Conservation (phyloP, 2,113 vertebrate species). For the Nycticorax nycticorax region DNA sequence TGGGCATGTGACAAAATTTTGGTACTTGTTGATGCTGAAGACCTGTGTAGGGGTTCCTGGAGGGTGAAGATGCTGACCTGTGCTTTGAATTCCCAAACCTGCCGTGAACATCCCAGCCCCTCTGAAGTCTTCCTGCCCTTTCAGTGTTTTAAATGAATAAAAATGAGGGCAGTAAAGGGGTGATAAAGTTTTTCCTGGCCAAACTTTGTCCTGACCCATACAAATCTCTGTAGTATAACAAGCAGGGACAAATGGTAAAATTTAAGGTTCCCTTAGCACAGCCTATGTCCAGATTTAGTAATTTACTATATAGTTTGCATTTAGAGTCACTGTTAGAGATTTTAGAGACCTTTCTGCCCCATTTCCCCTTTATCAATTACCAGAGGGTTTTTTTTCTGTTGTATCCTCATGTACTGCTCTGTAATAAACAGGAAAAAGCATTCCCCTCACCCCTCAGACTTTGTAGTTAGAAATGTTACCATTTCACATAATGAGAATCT, state of each 20-base stretch:
- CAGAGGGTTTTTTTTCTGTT: neutral
- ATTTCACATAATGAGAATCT: neutral
- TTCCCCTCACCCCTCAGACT: neutral
- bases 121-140: neutral
- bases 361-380: neutral
- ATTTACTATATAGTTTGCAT: neutral
- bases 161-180: neutral
- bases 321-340: neutral
- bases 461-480: neutral
- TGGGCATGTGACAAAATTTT: neutral
- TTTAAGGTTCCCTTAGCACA: neutral
- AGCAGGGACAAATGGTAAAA: neutral
- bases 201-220: neutral
- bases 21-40: neutral
- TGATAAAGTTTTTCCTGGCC: neutral
- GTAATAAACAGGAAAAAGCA: neutral
- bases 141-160: neutral
- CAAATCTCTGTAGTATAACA: neutral
- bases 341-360: neutral
- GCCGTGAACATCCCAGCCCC: neutral
- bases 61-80: neutral
- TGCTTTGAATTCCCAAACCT: neutral
- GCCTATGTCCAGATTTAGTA: neutral
- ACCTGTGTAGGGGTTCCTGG: neutral
- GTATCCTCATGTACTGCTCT: neutral